Base-by-base conservation (phyloP, 2,113 vertebrate genomes). In the Strix aluco region DNA sequence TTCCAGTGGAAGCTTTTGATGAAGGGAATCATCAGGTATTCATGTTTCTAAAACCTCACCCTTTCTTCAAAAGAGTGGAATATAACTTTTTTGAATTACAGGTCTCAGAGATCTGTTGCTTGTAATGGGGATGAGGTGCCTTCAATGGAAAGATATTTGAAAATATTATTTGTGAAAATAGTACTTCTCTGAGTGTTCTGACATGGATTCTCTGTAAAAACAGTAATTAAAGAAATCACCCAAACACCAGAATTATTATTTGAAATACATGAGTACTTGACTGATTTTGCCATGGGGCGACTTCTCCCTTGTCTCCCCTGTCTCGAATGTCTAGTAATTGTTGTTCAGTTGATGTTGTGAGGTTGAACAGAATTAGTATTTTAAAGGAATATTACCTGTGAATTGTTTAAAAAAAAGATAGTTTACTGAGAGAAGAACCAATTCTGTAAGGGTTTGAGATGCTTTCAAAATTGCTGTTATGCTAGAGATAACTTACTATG, bases 81-180 rank as follows among this genome's bases (percentile, higher is more conserved):
- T 80, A 51, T 36, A 74, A 62, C 27, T 91, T 80, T 62, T 46
- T 38, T 55, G 22, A 86, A 38, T 94, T 86, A 42, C 29, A 52
- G 15, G 38, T 71, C 47, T 95, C 51, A 42, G 47, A 55, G 63
- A 32, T 63, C 65, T 42, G 23, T 88, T 89, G 51, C 65, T 67
- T 78, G 18, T 55, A 59, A 74, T 42, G 36, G 14, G 42, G 7
- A 84, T 78, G 11, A 70, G 18, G 5, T 88, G 69, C 75, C 23
- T 80, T 85, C 58, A 87, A 42, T 91, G 29, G 72, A 77, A 95
- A 90, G 75, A 46, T 88, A 93, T 32, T 90, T 96, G 66, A 95
- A 95, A 95, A 96, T 92, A 89, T 61, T 92, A 36, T 92, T 91
- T 90, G 13, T 93, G 67, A 96, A 90, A 97, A 96, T 44, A 92